Conservation (phyloP, 2,797 vertebrate genomes). For the Sebastolobus altivelis region DNA sequence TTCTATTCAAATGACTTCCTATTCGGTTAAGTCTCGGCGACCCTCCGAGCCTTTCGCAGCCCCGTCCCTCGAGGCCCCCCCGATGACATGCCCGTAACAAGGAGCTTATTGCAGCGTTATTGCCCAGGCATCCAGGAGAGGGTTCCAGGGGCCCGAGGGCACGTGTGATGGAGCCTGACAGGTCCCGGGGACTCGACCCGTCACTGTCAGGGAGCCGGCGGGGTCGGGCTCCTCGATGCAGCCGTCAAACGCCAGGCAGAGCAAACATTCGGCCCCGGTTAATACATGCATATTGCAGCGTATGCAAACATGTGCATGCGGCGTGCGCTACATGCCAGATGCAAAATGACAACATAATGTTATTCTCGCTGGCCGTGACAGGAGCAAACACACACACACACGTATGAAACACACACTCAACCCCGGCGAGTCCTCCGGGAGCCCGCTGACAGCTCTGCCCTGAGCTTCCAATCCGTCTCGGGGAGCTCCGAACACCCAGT, state of each 20-base stretch:
- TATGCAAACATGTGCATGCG: slow-evolving; percentile 37
- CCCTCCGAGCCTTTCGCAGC: slow-evolving; percentile 48
- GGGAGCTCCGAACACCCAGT: slow-evolving; percentile 78
- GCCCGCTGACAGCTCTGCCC: slow-evolving; percentile 73
- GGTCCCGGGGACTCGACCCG: slow-evolving; percentile 67
- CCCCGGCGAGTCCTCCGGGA: slow-evolving; percentile 59
- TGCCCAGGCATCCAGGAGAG: slow-evolving; percentile 59
- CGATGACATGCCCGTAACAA: slow-evolving; percentile 67
- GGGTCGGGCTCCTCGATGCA: slow-evolving; percentile 43
- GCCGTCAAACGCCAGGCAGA: slow-evolving; percentile 45
- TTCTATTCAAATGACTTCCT: slow-evolving; percentile 47
- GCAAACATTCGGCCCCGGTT: slow-evolving; percentile 1
- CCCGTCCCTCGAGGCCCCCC: slow-evolving; percentile 40
- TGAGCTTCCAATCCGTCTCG: slow-evolving; percentile 76
- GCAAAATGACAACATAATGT: slow-evolving; percentile 62
- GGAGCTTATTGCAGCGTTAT: slow-evolving; percentile 75
- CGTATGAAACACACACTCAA: slow-evolving; percentile 26
- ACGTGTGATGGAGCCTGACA: slow-evolving; percentile 71
- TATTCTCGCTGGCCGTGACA: slow-evolving; percentile 40
- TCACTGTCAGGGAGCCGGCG: slow-evolving; percentile 61
- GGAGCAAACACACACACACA: slow-evolving; percentile 18
- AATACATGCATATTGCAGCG: slow-evolving; percentile 18
- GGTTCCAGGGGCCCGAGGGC: slow-evolving; percentile 63
- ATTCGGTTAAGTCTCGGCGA: slow-evolving; percentile 51
- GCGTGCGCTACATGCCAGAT: slow-evolving; percentile 27